Evolutionary conservation across 2,797 vertebrate species (phyloP).

Genomic region (Rhabdophis nuchalis): DNA sequence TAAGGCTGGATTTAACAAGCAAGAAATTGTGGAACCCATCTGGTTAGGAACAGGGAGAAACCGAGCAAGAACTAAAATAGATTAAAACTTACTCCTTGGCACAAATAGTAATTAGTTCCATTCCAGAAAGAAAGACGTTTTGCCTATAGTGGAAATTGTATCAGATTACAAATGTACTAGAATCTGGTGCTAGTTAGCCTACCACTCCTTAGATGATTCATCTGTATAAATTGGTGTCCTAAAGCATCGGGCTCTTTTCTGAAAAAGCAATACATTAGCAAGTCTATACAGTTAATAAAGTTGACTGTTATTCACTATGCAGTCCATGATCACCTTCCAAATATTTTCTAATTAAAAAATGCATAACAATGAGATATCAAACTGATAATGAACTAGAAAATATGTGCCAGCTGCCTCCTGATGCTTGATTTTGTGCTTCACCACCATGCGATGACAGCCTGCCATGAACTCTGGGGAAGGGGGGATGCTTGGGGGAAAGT

Average conservation of each 20-base stretch:
- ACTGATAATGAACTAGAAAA: background rate
- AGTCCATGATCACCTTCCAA: background rate
- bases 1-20: background rate
- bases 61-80: background rate
- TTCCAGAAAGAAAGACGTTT: background rate
- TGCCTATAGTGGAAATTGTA: background rate
- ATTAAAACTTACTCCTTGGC: background rate
- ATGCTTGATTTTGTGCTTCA: background rate
- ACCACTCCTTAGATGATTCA: conserved; percentile 10
- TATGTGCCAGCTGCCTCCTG: background rate
- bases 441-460: background rate
- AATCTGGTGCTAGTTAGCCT: background rate
- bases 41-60: background rate
- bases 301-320: background rate
- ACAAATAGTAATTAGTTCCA: background rate
- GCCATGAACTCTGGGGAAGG: background rate
- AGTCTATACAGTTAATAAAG: background rate
- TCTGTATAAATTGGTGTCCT: background rate
- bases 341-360: background rate
- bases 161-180: background rate
- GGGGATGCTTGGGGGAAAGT: background rate
- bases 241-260: background rate
- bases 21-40: background rate
- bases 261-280: background rate
- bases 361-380: background rate